Percentiles rank a stretch among this genome's conserved stretches.
Conservation (phyloP, 2,113 vertebrate species). For the Suncus etruscus region DNA sequence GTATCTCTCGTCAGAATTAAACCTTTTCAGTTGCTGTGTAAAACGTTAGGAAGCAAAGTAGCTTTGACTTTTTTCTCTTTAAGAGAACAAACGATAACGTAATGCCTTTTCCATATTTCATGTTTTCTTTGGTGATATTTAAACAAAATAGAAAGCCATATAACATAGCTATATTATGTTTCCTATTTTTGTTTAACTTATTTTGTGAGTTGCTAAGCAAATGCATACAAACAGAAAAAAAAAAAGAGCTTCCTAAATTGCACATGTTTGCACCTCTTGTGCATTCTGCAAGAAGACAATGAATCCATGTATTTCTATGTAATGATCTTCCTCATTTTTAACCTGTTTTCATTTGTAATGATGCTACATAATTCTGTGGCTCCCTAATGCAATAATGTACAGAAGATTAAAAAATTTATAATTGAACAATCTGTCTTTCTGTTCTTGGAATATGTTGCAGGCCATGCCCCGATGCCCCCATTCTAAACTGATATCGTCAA, state of each 20-base stretch:
- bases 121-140: conserved; percentile 87
- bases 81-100: conserved; percentile 74
- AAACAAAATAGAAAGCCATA: conserved; percentile 91
- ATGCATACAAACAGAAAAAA: conserved; percentile 83
- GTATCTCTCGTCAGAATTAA: conserved; percentile 86
- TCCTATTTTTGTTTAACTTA: conserved; percentile 87
- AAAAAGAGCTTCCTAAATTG: conserved; percentile 83
- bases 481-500: conserved; percentile 86
- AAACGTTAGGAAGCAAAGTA: conserved; percentile 87
- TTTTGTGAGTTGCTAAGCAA: conserved; percentile 87
- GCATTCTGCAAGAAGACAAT: conserved; percentile 83
- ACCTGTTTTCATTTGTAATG: conserved; percentile 87
- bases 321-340: conserved; percentile 86
- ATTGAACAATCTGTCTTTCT: conserved; percentile 88
- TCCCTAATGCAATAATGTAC: conserved; percentile 96
- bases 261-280: conserved; percentile 84
- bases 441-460: conserved; percentile 87
- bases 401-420: conserved; percentile 91
- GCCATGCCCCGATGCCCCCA: conserved; percentile 83
- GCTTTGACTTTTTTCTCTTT: conserved; percentile 83
- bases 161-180: conserved; percentile 88
- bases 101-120: conserved; percentile 85
- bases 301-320: conserved; percentile 84
- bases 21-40: conserved; percentile 87
- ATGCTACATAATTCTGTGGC: conserved; percentile 90